Evolutionary conservation across 2,888 invertebrate genomes (phyloP), one percentile per base, ranked within the genome.

Genomic region (Agonopterix arenella): DNA sequence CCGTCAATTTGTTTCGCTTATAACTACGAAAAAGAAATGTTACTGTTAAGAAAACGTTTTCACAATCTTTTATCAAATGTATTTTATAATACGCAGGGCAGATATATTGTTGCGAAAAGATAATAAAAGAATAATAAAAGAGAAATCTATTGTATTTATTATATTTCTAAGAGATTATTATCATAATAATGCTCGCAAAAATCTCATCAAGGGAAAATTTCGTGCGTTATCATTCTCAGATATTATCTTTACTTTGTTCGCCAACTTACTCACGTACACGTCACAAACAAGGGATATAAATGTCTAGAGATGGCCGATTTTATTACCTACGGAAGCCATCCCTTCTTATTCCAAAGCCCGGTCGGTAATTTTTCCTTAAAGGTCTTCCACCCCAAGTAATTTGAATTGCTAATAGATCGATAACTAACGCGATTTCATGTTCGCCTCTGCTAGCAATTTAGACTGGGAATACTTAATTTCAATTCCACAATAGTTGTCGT

Each of bases 191-290:
- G 68, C 70, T 71, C 68, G 67, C 75, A 72, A 68, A 76, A 76
- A 73, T 70, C 78, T 77, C 79, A 79, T 80, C 74, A 75, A 65
- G 65, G 63, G 58, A 66, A 70, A 70, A 73, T 73, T 73, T 45
- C 37, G 38, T 46, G 52, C 45, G 44, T 49, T 47, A 49, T 48
- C 57, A 56, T 57, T 59, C 59, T 61, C 55, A 59, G 44, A 41
- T n/a, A 45, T 52, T n/a, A 45, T 52, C 47, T 45, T 44, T 3
- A n/a, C 13, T 18, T 47, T 43, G 40, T 18, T 45, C 44, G n/a
- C 44, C 55, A 59, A 54, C 51, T 60, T 57, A 60, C 62, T 68
- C 76, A 72, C 75, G 74, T 70, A 56, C 67, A 54, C 61, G 67
- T 72, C 69, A 69, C 69, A 73, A 73, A 73, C 73, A 73, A 76